A percentile compares a stretch with the other conserved stretches of the same genome.
phyloP scores from a whole-genome alignment of 2,888 invertebrate species.

The Ichneumon xanthorius region DNA sequence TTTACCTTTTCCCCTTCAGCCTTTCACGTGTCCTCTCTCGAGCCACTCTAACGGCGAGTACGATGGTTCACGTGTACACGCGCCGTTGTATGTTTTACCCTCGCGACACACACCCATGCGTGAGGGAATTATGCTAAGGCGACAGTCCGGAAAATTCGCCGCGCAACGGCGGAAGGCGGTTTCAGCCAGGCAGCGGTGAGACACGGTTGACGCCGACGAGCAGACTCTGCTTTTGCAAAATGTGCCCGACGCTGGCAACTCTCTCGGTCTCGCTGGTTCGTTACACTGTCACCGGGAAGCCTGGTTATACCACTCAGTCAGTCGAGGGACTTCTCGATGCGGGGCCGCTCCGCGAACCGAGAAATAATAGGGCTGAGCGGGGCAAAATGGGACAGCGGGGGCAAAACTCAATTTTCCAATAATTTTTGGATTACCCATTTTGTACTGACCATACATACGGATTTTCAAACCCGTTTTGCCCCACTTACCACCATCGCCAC shows the following conservation, averaged over 20 bases:
- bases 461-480: too few species aligned
- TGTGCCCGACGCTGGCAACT: background rate
- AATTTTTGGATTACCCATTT: too few species aligned
- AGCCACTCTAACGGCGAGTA: conserved; percentile 3
- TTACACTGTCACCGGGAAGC: conserved; percentile 17
- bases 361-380: too few species aligned
- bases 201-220: background rate
- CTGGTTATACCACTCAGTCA: background rate
- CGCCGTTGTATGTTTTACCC: conserved; percentile 18
- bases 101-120: conserved; percentile 30
- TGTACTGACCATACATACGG: too few species aligned
- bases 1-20: conserved; percentile 49
- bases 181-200: background rate
- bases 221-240: conserved; percentile 6
- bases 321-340: background rate
- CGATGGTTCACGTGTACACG: conserved; percentile 2
- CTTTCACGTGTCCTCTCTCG: conserved; percentile 22
- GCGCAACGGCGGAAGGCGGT: conserved; percentile 1
- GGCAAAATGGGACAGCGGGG: too few species aligned
- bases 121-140: conserved; percentile 57
- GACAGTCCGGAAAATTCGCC: conserved; percentile 64
- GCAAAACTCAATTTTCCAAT: too few species aligned
- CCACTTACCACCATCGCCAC: too few species aligned
- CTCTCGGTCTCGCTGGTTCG: conserved; percentile 3
- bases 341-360: too few species aligned